These are phyloP conservation scores for Colossoma macropomum DNA, from an alignment of 2,113 vertebrate genomes.

Conservation along the genomic window DNA sequence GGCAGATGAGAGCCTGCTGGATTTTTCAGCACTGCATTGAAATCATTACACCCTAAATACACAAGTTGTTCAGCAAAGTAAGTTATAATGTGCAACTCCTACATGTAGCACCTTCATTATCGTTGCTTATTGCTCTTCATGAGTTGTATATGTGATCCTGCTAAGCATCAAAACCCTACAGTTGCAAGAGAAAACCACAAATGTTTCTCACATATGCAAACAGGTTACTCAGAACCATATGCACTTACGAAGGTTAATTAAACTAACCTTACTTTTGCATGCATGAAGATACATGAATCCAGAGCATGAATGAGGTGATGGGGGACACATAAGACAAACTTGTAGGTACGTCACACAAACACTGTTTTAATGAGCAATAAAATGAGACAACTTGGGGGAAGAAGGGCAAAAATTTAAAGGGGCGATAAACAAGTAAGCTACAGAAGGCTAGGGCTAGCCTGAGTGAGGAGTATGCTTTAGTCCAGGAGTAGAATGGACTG, in stretches of 20 bases:
- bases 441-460: neutral
- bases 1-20: too few species aligned
- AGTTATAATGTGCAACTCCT: neutral
- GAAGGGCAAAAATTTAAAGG: neutral
- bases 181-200: constrained; percentile 19
- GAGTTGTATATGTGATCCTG: neutral
- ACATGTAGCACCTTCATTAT: constrained; percentile 1
- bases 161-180: neutral
- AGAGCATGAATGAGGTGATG: neutral
- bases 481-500: neutral
- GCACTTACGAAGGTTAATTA: neutral
- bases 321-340: neutral
- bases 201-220: neutral
- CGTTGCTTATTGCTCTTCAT: constrained; percentile 4
- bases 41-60: too few species aligned
- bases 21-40: too few species aligned
- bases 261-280: constrained; percentile 20
- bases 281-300: neutral
- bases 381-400: neutral
- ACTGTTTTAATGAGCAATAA: constrained; percentile 49
- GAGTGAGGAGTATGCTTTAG: neutral
- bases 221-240: neutral
- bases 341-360: constrained; percentile 29
- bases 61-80: too few species aligned
- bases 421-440: too few species aligned